Base-by-base conservation (phyloP, 2,888 invertebrate genomes). In the Andricus quercusramuli region DNA sequence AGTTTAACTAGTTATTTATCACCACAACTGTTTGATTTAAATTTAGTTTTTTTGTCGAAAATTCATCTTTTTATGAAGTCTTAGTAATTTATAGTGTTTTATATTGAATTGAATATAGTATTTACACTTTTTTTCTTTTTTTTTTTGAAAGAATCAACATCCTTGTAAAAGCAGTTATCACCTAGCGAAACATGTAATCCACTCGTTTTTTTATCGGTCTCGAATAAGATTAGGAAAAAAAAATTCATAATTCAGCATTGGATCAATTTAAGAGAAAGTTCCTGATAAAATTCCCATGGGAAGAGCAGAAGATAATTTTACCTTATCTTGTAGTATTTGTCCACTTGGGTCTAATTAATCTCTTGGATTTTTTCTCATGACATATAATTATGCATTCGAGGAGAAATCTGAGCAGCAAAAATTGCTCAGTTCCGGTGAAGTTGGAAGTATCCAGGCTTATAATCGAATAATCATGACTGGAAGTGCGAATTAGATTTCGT, bases 401-500 rank as follows among this genome's bases (percentile, higher is more conserved):
- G 32, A 74, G 56, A 70, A 70, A 70, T 70, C 70, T 44, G 70
- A 32, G 22, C 3, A 74, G 56, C 56, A 74, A 74, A 74, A 74
- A 74, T 74, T 74, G 56, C 74, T 74, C 32, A 56, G 74, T 74
- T 74, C 74, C 74, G 74, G 56, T 74, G 37, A 68, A 47, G 44
- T 68, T 68, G 25, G 29, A 74, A 15, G 74, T 56, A 59, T 56
- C 74, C 56, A 74, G 13, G 74, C 74, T 74, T 74, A 56, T 56
- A 74, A 74, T 74, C 74, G 74, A 74, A 74, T 56, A 74, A 56
- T 74, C 74, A 59, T 59, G n/a, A 74, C 32, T 74, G 74, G 74
- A 74, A 22, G 74, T 74, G 74, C 32, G 37, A 74, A 74, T 59
- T 74, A 32, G 37, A 51, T 74, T 74, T 51, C 37, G n/a, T 59